Base-by-base conservation (phyloP, 1,140 invertebrate species). In the Zaprionus ghesquierei region DNA sequence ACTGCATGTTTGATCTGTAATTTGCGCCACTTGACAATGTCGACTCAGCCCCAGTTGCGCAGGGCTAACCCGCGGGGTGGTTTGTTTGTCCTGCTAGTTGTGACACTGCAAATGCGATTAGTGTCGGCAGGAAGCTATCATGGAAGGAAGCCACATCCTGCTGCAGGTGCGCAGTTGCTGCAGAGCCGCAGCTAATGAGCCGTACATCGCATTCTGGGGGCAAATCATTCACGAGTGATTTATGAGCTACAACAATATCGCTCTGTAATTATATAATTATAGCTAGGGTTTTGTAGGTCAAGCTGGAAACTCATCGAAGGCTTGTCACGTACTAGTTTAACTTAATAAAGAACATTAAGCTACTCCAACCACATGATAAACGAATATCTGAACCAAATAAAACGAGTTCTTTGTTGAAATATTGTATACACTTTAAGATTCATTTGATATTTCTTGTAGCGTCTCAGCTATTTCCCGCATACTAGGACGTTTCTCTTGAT, bases 101-200 rank as follows among this genome's bases (percentile, higher is more conserved):
- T 58, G 69, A 65, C 73, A 72, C 41, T 51, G 41, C 54, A 70
- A 75, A 75, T 75, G 68, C 72, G 72, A 75, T 75, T 75, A 75
- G 18, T 8, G 58, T 53, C 59, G 69, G 20, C 49, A 74, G 38
- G 12, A 55, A 41, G 58, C 33, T 13, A 50, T 8, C 3, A 5
- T 29, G 23, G 23, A n/a, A n/a, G n/a, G n/a, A n/a, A n/a, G 38
- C 12, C n/a, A 27, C n/a, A 22, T 38, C 35, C 13, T 71, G 66
- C 25, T 76, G 74, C 74, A 76, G 74, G 74, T 76, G 74, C 35
- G 5, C 74, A 68, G 73, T 23, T 55, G 22, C 38, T 13, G 58
- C n/a, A n/a, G n/a, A n/a, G 51, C 38, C 56, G 56, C 29, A 49
- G 59, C 62, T 73, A 76, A 76, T 76, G 72, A 54, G 58, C 51